Evolutionary conservation across 2,797 vertebrate genomes (phyloP), one percentile per base, ranked within the genome.

Genomic region (Pantherophis vulpinus): DNA sequence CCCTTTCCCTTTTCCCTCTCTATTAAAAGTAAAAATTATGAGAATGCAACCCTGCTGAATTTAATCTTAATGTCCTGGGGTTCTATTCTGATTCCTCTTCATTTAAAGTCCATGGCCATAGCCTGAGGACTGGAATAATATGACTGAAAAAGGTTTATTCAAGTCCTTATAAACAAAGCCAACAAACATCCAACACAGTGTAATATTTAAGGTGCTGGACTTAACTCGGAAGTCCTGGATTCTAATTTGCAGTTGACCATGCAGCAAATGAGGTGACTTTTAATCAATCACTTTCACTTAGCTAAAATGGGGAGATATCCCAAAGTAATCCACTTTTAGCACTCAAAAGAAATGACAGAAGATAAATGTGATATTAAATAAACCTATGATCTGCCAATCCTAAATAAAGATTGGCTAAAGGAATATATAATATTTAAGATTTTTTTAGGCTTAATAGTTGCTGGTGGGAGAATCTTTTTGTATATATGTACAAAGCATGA

Each of bases 1-100:
- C 92, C 95, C 29, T 93, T 93, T 92, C 95, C n/a, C 4, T 63
- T 92, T 92, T 89, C 95, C 54, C 54, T 14, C 13, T 51, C 92
- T 93, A 97, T 61, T 93, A 97, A 96, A 97, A 95, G 94, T 96
- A 94, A 97, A 97, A 97, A 97, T 60, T 70, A 97, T 93, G 96
- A 97, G 70, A 86, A 97, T 96, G 61, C 92, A 95, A 96, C 96
- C 92, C 94, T 91, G 88, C 0, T 6, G 94, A 94, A 94, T 93
- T 96, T 94, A 95, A 55, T 94, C 93, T 95, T 88, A 93, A 91
- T 63, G 92, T 37, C 88, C 1, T 16, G 6, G 32, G 4, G 2
- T 60, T 18, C 59, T 94, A 14, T 70, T 91, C 89, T 92, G 63
- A 87, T 86, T 90, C 92, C 88, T 95, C 91, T 13, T 54, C n/a